Percentiles rank a stretch among this genome's conserved stretches.
Conservation (phyloP, 2,797 vertebrate genomes). For the Triplophysa yarkandensis region DNA sequence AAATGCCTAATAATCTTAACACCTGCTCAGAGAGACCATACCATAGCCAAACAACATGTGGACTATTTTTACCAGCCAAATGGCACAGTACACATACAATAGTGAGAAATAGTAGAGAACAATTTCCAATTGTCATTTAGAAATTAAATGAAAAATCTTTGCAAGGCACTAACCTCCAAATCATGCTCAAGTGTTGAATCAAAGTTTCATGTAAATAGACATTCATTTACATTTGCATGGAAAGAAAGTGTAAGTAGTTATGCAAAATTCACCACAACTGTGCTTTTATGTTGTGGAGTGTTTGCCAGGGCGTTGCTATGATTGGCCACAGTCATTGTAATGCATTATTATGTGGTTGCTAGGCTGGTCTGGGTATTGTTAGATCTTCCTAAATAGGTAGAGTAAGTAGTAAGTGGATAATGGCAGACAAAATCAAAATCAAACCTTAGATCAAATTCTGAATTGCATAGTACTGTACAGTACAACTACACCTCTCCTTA, state of each 20-base stretch:
- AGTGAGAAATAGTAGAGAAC: too few relatives aligned
- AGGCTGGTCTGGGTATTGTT: not conserved
- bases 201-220: too few relatives aligned
- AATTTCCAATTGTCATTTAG: not conserved
- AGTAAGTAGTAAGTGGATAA: too few relatives aligned
- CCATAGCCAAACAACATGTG: not conserved
- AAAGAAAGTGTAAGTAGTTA: too few relatives aligned
- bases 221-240: too few relatives aligned
- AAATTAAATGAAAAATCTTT: conserved; percentile 5
- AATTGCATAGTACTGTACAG: too few relatives aligned
- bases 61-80: not conserved
- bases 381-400: too few relatives aligned
- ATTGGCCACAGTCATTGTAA: not conserved
- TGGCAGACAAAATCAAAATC: too few relatives aligned
- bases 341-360: not conserved
- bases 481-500: too few relatives aligned
- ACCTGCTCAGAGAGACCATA: conserved; percentile 10
- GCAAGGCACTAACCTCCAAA: not conserved
- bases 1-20: too few relatives aligned
- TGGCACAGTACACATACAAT: not conserved
- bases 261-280: not conserved
- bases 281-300: not conserved
- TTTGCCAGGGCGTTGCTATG: not conserved
- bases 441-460: too few relatives aligned
- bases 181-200: not conserved